These are phyloP conservation scores for Leptatherina wallacei DNA, from an alignment of 2,797 vertebrate genomes.

Conservation along the genomic window DNA sequence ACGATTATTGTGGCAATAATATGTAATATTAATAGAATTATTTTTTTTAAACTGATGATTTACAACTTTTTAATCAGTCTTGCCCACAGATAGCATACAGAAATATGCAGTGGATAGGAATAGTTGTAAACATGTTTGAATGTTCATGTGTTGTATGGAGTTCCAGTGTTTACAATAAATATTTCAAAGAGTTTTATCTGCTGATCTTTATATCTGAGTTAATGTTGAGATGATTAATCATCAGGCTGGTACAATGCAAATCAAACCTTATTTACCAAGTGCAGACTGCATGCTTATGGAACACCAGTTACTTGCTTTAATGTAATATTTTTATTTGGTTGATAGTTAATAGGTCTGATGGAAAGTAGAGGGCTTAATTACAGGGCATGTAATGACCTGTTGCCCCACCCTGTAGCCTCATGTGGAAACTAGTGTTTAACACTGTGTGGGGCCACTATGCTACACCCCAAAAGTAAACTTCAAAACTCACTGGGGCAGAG, in stretches of 20 bases:
- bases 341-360: conserved; percentile 38
- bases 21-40: neutral
- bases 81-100: neutral
- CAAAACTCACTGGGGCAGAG: conserved; percentile 41
- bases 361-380: conserved; percentile 60
- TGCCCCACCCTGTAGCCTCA: conserved; percentile 72
- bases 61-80: conserved; percentile 49
- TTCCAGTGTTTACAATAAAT: conserved; percentile 2
- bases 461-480: conserved; percentile 77
- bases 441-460: conserved; percentile 61
- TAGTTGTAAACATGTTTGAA: neutral
- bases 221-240: conserved; percentile 17
- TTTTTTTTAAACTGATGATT: conserved; percentile 23
- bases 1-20: neutral
- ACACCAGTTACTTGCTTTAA: conserved; percentile 10
- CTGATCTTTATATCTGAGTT: conserved; percentile 8
- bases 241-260: conserved; percentile 13
- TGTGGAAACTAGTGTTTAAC: conserved; percentile 64
- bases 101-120: neutral
- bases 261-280: neutral
- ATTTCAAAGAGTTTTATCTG: neutral
- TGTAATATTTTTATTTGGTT: conserved; percentile 35
- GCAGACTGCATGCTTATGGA: neutral
- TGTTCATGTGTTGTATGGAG: neutral
- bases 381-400: conserved; percentile 59